phyloP scores from a whole-genome alignment of 2,888 invertebrate species.

The Ariolimax columbianus region DNA sequence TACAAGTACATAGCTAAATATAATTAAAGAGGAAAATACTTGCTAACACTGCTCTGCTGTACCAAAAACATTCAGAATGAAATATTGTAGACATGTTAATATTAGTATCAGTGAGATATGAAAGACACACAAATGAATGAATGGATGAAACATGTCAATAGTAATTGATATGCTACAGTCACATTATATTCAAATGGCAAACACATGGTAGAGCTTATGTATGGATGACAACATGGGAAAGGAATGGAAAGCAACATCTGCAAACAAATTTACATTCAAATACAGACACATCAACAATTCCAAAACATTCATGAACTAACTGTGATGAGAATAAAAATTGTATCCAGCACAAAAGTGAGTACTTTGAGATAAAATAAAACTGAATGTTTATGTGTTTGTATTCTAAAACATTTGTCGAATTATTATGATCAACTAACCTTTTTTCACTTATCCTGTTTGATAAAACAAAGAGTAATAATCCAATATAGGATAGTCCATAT shows the following conservation, averaged over 20 bases:
- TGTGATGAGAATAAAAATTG: too few relatives aligned
- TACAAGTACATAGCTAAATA: conserved; percentile 4
- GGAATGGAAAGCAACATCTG: neutral
- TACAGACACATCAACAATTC: neutral
- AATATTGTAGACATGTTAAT: neutral
- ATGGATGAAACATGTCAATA: neutral
- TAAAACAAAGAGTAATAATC: too few relatives aligned
- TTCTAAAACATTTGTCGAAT: too few relatives aligned
- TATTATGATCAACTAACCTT: too few relatives aligned
- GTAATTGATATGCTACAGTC: neutral
- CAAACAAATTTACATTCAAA: neutral
- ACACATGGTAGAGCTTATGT: neutral
- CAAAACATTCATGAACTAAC: too few relatives aligned
- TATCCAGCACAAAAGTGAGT: neutral
- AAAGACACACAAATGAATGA: conserved; percentile 17
- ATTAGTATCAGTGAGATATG: neutral
- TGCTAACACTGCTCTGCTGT: conserved; percentile 17
- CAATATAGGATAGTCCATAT: too few relatives aligned
- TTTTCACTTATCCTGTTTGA: too few relatives aligned
- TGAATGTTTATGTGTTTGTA: too few relatives aligned
- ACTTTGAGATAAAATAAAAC: too few relatives aligned
- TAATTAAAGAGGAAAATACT: neutral
- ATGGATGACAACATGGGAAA: neutral
- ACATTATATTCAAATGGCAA: neutral
- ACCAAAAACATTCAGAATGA: neutral